phyloP scores from a whole-genome alignment of 2,113 vertebrate species.

The Cebidichthys violaceus region DNA sequence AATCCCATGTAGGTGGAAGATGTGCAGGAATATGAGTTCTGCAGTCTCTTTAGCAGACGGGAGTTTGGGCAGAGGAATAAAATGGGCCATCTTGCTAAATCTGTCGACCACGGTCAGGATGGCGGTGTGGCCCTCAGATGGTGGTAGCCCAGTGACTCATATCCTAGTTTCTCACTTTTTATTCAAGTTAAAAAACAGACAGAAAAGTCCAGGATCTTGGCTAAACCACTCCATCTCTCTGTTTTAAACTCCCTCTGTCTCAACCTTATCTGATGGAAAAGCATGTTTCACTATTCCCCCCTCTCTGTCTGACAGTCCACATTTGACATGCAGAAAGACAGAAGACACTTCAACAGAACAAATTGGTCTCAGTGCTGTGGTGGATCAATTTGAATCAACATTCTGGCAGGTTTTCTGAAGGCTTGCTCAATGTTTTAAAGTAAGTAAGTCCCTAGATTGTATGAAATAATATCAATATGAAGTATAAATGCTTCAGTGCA shows the following conservation, averaged over 20 bases:
- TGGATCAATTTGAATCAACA: slow-evolving; percentile 15
- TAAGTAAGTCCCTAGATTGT: slow-evolving; percentile 8
- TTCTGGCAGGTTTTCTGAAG: neutral
- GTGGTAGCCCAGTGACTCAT: too few species aligned
- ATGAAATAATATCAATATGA: slow-evolving; percentile 8
- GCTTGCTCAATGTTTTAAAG: slow-evolving; percentile 17
- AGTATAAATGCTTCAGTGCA: neutral
- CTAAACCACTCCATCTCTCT: neutral
- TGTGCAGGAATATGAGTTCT: too few species aligned
- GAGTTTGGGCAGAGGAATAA: too few species aligned
- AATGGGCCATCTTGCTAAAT: too few species aligned
- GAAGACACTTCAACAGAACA: slow-evolving; percentile 23
- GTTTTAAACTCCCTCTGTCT: neutral
- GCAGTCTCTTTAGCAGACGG: too few species aligned
- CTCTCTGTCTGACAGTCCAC: neutral
- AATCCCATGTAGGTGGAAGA: too few species aligned
- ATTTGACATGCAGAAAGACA: slow-evolving; percentile 27
- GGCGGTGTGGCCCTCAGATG: too few species aligned
- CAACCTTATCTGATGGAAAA: neutral
- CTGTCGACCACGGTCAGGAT: too few species aligned
- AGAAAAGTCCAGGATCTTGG: neutral
- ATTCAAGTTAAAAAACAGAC: neutral
- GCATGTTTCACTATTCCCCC: neutral
- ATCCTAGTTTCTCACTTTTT: too few species aligned
- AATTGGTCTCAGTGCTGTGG: slow-evolving; percentile 42